Conservation (phyloP, 2,797 vertebrate species). For the Hybognathus amarus region DNA sequence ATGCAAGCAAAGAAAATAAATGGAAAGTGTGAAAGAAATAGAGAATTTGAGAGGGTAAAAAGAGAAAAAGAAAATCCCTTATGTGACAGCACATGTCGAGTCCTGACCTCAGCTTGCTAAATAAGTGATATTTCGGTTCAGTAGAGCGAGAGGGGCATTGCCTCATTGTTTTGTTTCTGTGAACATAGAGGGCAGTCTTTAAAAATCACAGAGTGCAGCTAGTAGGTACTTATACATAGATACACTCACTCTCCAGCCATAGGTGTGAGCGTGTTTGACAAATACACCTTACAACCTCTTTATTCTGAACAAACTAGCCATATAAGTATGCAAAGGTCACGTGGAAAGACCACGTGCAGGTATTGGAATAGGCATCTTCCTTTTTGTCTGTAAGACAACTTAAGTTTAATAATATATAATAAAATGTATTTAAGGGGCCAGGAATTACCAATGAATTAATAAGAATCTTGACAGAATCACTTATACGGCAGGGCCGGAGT, state of each 20-base stretch:
- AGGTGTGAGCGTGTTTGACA: not conserved
- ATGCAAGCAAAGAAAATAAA: not conserved
- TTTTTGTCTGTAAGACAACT: not conserved
- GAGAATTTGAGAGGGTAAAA: not conserved
- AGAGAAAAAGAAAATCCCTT: slow-evolving; percentile 11
- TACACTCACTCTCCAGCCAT: not conserved
- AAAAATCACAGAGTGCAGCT: slow-evolving; percentile 14
- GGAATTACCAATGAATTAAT: too few species aligned
- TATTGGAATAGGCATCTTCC: not conserved
- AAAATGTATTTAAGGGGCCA: too few species aligned
- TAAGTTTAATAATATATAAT: too few species aligned
- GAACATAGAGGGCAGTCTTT: slow-evolving; percentile 41
- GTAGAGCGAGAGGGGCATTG: slow-evolving; percentile 36
- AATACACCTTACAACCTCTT: not conserved
- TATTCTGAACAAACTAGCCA: not conserved
- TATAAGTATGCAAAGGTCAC: not conserved
- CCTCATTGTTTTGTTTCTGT: slow-evolving; percentile 30
- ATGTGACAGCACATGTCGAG: slow-evolving; percentile 22
- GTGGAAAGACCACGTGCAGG: not conserved
- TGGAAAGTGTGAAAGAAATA: not conserved
- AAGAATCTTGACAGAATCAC: too few species aligned
- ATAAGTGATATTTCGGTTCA: slow-evolving; percentile 48
- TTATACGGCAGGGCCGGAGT: too few species aligned
- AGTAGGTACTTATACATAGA: not conserved
- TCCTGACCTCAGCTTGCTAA: slow-evolving; percentile 35